A percentile compares a stretch with the other conserved stretches of the same genome.
These are phyloP conservation scores for Oophaga pumilio DNA, from an alignment of 2,113 vertebrate genomes.

Conservation along the genomic window DNA sequence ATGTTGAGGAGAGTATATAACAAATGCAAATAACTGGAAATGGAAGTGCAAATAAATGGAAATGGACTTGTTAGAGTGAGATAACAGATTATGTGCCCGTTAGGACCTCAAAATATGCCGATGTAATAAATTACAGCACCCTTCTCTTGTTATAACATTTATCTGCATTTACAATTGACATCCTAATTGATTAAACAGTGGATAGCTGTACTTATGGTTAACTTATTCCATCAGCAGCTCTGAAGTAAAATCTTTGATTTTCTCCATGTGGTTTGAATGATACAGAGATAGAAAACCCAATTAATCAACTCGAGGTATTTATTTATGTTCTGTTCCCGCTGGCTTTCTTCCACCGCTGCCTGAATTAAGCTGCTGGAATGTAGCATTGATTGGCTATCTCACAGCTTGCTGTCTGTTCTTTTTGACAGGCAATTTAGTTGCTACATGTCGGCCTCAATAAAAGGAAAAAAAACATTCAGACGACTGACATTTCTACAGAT, in stretches of 20 bases:
- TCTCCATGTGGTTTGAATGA: slow-evolving; percentile 45
- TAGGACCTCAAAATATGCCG: background rate
- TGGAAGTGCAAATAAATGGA: background rate
- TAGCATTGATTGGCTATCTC: slow-evolving; percentile 57
- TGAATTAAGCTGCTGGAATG: slow-evolving; percentile 51
- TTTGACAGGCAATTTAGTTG: slow-evolving; percentile 58
- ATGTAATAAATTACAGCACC: background rate
- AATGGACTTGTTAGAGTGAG: background rate
- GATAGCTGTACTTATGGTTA: slow-evolving; percentile 40
- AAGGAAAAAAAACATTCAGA: slow-evolving; percentile 47
- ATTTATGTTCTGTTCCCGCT: slow-evolving; percentile 54
- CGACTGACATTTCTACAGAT: slow-evolving; percentile 54
- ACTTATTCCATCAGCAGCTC: slow-evolving; percentile 41
- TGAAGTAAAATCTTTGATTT: slow-evolving; percentile 55
- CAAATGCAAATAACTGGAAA: no score
- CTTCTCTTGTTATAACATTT: background rate
- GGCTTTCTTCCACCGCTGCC: slow-evolving; percentile 44
- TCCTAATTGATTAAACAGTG: slow-evolving; percentile 35
- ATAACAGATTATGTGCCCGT: background rate
- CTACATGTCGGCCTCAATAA: slow-evolving; percentile 56
- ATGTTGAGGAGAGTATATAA: no score
- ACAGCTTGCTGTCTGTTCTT: slow-evolving; percentile 54
- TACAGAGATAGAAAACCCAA: slow-evolving; percentile 50
- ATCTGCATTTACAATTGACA: background rate
- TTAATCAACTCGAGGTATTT: slow-evolving; percentile 52